These are phyloP conservation scores for Ophion costatus DNA, from an alignment of 2,888 invertebrate genomes.

Conservation along the genomic window DNA sequence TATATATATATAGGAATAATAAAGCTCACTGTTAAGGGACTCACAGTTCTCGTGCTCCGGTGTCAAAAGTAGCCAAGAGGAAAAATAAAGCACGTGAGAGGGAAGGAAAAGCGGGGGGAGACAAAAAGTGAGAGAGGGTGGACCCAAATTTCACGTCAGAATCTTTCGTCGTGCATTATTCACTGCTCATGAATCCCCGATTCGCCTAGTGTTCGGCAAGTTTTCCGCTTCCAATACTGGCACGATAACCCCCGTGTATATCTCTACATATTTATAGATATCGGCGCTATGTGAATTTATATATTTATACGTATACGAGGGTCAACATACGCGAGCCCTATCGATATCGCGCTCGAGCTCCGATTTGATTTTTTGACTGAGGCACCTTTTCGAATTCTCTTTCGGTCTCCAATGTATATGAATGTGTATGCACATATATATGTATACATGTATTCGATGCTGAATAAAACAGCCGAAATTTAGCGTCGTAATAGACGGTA, in stretches of 20 bases:
- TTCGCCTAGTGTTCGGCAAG: slow-evolving; percentile 66
- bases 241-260: slow-evolving; percentile 19
- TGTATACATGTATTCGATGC: too few relatives aligned
- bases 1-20: not conserved
- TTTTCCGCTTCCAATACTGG: slow-evolving; percentile 51
- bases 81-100: slow-evolving; percentile 4
- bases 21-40: slow-evolving; percentile 16
- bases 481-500: too few relatives aligned
- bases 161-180: slow-evolving; percentile 76
- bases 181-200: slow-evolving; percentile 77
- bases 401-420: not conserved
- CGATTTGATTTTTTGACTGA: slow-evolving; percentile 57
- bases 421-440: too few relatives aligned
- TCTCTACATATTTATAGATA: not conserved
- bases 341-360: slow-evolving; percentile 28
- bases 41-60: slow-evolving; percentile 50
- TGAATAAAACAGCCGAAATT: too few relatives aligned
- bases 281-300: not conserved
- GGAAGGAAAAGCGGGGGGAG: slow-evolving; percentile 3
- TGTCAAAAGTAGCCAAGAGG: slow-evolving; percentile 42
- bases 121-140: slow-evolving; percentile 9
- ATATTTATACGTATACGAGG: slow-evolving; percentile 2
- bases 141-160: slow-evolving; percentile 67
- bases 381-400: slow-evolving; percentile 26
- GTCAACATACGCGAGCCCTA: slow-evolving; percentile 30